Conservation (phyloP, 2,113 vertebrate genomes). For the Megalops atlanticus region DNA sequence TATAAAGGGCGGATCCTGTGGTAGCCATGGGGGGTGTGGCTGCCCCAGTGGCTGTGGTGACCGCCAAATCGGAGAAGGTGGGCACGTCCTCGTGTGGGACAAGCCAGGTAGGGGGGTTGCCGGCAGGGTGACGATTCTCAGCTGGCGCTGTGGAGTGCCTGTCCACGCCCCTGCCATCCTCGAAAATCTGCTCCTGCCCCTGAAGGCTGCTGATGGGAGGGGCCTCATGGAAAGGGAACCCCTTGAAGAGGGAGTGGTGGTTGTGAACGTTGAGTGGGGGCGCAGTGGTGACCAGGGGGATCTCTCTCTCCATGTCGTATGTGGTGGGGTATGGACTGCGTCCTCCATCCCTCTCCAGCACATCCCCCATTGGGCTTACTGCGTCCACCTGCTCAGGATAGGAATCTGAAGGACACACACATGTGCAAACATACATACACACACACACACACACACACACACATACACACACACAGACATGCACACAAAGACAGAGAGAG, state of each 20-base stretch:
- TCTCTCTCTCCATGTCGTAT: slow-evolving; percentile 66
- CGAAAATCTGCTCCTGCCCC: slow-evolving; percentile 74
- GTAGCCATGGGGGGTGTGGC: slow-evolving; percentile 62
- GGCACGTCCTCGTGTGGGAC: slow-evolving; percentile 72
- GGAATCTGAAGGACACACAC: not conserved
- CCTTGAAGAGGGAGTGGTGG: slow-evolving; percentile 81
- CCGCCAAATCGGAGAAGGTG: slow-evolving; percentile 70
- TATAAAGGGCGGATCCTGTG: slow-evolving; percentile 52
- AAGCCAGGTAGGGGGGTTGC: slow-evolving; percentile 51
- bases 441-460: not conserved
- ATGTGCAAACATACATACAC: not conserved
- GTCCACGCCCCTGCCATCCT: slow-evolving; percentile 44
- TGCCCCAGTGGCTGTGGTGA: slow-evolving; percentile 61
- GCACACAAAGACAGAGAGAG: not conserved
- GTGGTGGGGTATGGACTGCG: slow-evolving; percentile 41
- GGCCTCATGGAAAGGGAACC: slow-evolving; percentile 77
- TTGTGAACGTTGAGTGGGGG: slow-evolving; percentile 81
- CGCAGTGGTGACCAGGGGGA: slow-evolving; percentile 75
- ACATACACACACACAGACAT: not conserved
- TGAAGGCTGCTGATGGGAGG: slow-evolving; percentile 76
- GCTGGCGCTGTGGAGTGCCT: slow-evolving; percentile 54
- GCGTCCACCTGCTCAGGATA: not conserved
- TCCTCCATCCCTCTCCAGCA: slow-evolving; percentile 39
- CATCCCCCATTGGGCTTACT: not conserved
- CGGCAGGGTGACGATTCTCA: slow-evolving; percentile 28